These are phyloP conservation scores for Flabesymbios commensalis DNA, from an alignment of 2,888 invertebrate species.

Conservation along the genomic window DNA sequence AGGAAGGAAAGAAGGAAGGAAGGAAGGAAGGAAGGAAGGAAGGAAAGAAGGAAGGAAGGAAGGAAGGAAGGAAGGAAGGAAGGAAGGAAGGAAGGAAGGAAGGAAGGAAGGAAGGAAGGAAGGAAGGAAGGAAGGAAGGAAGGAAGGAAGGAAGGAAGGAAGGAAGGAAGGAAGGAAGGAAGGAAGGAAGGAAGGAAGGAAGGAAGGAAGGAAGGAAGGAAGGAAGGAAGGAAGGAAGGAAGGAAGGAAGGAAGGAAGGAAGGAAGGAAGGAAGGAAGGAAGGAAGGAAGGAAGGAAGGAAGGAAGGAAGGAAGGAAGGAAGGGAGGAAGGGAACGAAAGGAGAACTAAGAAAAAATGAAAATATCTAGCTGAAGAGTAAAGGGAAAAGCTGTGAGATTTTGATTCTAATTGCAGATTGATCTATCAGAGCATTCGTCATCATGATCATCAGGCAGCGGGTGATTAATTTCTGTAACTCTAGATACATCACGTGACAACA, in stretches of 20 bases:
- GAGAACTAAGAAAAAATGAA: constrained; percentile 30
- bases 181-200: constrained; percentile 34
- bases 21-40: constrained; percentile 4
- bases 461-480: no score
- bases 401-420: no score
- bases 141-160: constrained; percentile 33
- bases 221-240: constrained; percentile 6
- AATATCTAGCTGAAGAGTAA: no score
- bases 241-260: constrained; percentile 21
- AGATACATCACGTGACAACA: no score
- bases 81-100: constrained; percentile 33
- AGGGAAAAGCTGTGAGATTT: no score
- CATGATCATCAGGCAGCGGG: no score
- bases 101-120: constrained; percentile 33
- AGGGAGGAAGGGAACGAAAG: constrained; percentile 6
- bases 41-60: constrained; percentile 19
- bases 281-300: constrained; percentile 25
- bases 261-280: constrained; percentile 15
- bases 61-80: constrained; percentile 34
- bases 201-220: constrained; percentile 30
- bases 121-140: constrained; percentile 32
- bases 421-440: no score
- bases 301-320: constrained; percentile 12
- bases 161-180: constrained; percentile 36
- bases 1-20: not conserved